phyloP scores from a whole-genome alignment of 2,888 invertebrate species.

The Conistra vaccinii region DNA sequence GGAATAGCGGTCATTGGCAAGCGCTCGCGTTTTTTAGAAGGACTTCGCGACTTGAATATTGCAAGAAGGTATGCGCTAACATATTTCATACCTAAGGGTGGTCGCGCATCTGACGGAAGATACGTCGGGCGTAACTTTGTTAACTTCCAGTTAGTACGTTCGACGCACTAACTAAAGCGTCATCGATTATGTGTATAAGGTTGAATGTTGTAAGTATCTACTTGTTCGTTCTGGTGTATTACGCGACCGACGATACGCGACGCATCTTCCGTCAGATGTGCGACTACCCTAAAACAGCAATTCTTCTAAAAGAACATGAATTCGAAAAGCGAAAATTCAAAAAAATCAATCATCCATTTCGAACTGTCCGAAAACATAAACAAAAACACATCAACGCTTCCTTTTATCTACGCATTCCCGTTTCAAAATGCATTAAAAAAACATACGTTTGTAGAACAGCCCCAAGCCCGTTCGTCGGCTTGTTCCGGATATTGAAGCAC shows the following conservation, averaged over 20 bases:
- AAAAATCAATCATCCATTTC: conserved; percentile 40
- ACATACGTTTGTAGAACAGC: conserved; percentile 51
- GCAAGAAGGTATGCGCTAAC: neutral
- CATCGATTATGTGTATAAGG: too few species aligned
- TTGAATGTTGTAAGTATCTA: too few species aligned
- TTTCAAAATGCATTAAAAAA: conserved; percentile 65
- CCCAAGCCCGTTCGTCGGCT: conserved; percentile 72
- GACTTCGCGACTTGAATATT: conserved; percentile 35
- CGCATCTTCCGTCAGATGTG: too few species aligned
- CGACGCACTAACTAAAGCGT: too few species aligned
- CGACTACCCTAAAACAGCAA: neutral
- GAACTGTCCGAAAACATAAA: conserved; percentile 46
- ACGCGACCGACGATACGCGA: too few species aligned
- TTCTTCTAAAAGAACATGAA: conserved; percentile 1
- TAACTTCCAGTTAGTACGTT: too few species aligned
- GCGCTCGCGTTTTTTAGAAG: conserved; percentile 15
- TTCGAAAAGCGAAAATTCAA: conserved; percentile 3
- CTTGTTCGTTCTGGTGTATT: too few species aligned
- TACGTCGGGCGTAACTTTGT: too few species aligned
- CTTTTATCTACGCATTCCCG: conserved; percentile 57
- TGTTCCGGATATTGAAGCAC: conserved; percentile 90
- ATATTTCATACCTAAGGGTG: neutral
- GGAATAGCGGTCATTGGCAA: conserved; percentile 38
- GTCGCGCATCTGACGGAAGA: too few species aligned
- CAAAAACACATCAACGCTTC: conserved; percentile 62